phyloP scores from a whole-genome alignment of 23 tunicate species.

The Clavelina lepadiformis region DNA sequence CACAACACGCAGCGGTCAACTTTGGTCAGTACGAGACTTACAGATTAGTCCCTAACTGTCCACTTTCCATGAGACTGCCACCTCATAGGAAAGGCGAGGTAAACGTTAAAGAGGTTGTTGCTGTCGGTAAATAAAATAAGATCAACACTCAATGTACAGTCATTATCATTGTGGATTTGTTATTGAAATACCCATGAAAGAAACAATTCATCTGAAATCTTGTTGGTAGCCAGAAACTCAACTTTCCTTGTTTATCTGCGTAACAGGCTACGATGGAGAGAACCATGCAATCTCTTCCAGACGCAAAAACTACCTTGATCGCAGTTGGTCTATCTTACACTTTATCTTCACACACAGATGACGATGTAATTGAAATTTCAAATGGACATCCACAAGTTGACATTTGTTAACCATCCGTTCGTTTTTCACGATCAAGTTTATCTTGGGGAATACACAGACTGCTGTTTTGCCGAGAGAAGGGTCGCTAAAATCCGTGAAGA shows the following conservation, averaged over 20 bases:
- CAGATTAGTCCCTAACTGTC: constrained; percentile 78
- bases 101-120: not conserved
- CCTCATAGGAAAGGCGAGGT: constrained; percentile 92
- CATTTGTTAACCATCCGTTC: no score
- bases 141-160: no score
- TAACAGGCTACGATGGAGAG: constrained; percentile 52
- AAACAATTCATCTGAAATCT: no score
- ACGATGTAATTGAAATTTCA: constrained; percentile 69
- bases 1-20: constrained; percentile 65
- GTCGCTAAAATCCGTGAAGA: constrained; percentile 17
- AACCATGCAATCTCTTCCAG: constrained; percentile 52
- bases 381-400: no score
- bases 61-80: constrained; percentile 80
- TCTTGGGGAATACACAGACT: constrained; percentile 52
- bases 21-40: constrained; percentile 70
- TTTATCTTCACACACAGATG: constrained; percentile 29
- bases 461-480: constrained; percentile 37
- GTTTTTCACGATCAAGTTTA: no score
- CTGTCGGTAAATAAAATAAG: no score
- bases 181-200: no score
- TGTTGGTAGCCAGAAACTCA: no score
- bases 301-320: constrained; percentile 25
- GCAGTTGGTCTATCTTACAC: constrained; percentile 31
- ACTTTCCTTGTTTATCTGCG: no score
- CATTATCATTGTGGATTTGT: no score